Evolutionary conservation across 1,140 invertebrate genomes (phyloP).

Genomic region (Liolophura sinensis): DNA sequence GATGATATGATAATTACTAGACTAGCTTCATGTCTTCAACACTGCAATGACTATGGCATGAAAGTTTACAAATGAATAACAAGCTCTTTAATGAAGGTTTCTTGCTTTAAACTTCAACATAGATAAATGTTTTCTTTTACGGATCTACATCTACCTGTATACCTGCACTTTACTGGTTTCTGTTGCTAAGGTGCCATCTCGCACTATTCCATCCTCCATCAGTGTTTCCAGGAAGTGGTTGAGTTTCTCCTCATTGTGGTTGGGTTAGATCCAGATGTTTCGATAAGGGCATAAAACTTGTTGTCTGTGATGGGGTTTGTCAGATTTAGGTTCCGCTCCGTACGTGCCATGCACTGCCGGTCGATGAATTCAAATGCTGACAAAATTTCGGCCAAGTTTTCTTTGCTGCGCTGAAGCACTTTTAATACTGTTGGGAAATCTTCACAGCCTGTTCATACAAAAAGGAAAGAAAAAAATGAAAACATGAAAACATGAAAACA

Average conservation of each 20-base stretch:
- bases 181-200: constrained; percentile 81
- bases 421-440: constrained; percentile 78
- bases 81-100: not conserved
- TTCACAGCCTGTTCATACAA: constrained; percentile 65
- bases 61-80: not conserved
- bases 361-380: constrained; percentile 96
- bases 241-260: constrained; percentile 88
- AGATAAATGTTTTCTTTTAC: not conserved
- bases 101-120: not conserved
- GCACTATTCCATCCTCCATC: constrained; percentile 72
- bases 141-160: constrained; percentile 11
- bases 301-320: constrained; percentile 58
- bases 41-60: too few relatives aligned
- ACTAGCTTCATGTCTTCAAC: too few relatives aligned
- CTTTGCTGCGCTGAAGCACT: constrained; percentile 73
- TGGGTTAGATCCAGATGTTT: constrained; percentile 87
- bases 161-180: constrained; percentile 80
- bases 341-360: constrained; percentile 66
- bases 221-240: constrained; percentile 74
- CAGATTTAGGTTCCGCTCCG: constrained; percentile 69
- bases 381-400: constrained; percentile 81
- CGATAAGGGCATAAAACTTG: constrained; percentile 89
- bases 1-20: too few relatives aligned
- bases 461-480: not conserved
- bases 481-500: not conserved